Evolutionary conservation across 1,140 invertebrate genomes (phyloP), one percentile per base, ranked within the genome.

Genomic region (Cyphomyrmex costatus): DNA sequence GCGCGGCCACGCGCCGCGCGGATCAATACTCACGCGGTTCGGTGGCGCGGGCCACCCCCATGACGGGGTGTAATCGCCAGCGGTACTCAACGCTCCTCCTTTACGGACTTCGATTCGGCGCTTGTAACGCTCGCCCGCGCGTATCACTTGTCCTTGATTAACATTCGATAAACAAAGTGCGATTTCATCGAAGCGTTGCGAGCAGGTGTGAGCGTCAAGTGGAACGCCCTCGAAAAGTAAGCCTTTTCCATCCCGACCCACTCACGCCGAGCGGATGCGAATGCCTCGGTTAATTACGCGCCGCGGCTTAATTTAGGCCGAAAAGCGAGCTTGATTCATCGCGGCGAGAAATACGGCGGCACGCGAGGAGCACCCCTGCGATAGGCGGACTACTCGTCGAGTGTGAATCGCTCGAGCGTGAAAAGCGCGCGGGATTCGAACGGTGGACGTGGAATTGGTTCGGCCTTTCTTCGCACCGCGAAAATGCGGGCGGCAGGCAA

Each of bases 11-110:
- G 33, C 79, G n/a, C 76, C 68, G 14, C 68, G 14, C 51, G 63
- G 88, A 90, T 90, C 89, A 90, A 90, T 90, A 90, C 86, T 88
- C 63, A 63, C 65, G 65, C 73, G 71, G 84, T 86, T 85, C 71
- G 60, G 82, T 80, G 87, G 53, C 76, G 78, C 36, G 85, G 53
- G 61, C 77, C 56, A n/a, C 36, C 68, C 46, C 36, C 24, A 46
- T 58, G 78, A 58, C 56, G 5, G 58, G 76, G 33, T 80, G 77
- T 71, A 61, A 49, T 24, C 63, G 49, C 21, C 68, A 49, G 76
- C 27, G 56, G 68, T 66, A 42, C 71, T 60, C 49, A 89, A 66
- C 58, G 42, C 65, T 65, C 42, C 16, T 53, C 46, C 53, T 36
- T 2, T 8, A 30, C 60, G 49, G 19, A 36, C n/a, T 42, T 42